Base-by-base conservation (phyloP, 1,140 invertebrate species). In the Caerostris darwini region DNA sequence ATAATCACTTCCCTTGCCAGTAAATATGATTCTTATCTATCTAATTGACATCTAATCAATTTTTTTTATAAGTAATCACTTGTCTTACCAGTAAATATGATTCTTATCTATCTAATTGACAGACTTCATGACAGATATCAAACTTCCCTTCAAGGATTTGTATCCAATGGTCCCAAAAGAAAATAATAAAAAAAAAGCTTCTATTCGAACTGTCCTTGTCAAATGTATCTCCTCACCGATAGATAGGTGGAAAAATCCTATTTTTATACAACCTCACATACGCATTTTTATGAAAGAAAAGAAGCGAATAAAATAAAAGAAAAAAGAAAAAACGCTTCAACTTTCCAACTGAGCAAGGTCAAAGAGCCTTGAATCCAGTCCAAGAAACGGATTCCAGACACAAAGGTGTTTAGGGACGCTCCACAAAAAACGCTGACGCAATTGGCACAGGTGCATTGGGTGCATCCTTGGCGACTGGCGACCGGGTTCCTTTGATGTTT, bases 391-490 rank as follows among this genome's bases (percentile, higher is more conserved):
- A 59, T 58, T 64, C 53, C 82, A 93, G 91, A 86, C 91, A 93
- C 19, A 93, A 93, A 93, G 83, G 91, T 58, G 61, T 34, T 86
- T 93, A 58, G 67, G 82, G 83, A 87, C 56, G 58, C 10, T 58
- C 14, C 57, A 59, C 34, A 85, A 85, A 92, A 92, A 92, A 85
- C 91, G 7, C 53, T 92, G 90, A 93, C 82, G 91, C 91, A 93
- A 93, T 87, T 93, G 91, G 91, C 91, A 93, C 91, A 93, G 91
- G 91, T 93, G 91, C 82, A 87, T 87, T 83, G 91, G 91, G 91
- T 93, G 81, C 91, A 87, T 87, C 91, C 91, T 93, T 93, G 83
- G 82, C 10, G 19, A n/a, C 50, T 14, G 7, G 53, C 61, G 64
- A 61, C 53, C 53, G 59, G 64, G 58, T 8, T 17, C 56, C 59